Evolutionary conservation across 2,113 vertebrate genomes (phyloP), one percentile per base, ranked within the genome.

Genomic region (Emydocephalus ijimae): DNA sequence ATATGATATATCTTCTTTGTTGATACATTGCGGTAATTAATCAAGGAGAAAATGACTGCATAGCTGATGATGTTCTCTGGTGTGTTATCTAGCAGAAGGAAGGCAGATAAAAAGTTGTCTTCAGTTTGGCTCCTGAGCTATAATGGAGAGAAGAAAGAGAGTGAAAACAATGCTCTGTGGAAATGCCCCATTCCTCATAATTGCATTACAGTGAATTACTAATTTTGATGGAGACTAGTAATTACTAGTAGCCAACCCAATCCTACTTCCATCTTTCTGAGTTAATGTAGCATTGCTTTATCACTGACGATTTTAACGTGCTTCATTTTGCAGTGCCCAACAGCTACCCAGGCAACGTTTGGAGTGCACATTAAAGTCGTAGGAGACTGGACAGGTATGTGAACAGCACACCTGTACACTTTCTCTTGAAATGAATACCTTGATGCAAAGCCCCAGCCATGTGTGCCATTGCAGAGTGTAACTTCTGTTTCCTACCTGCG

Each of bases 371-470:
- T 99, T 94, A 98, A 99, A 96, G 97, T 99, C 89, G 98, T 99
- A 93, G 99, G 99, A 98, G 99, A 99, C 97, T 99, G 99, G 99
- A 99, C 99, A 97, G 98, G 99, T 99, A 98, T 96, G 98, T 98
- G 89, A 93, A 95, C 95, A 91, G 43, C 56, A 93, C 34, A 45
- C 6, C 90, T 94, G 4, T n/a, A 6, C n/a, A 39, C 24, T 86
- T 39, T n/a, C 52, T 23, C 54, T 56, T 34, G n/a, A 56, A 56
- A 88, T 21, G 21, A 39, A 88, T 56, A 39, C 7, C 34, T 81
- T 81, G 74, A 39, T 39, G 9, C 34, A 43, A 43, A 81, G 18
- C 8, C 74, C 34, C 18, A 81, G 8, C 7, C 34, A 81, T 39
- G 69, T 81, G 69, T 39, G 69, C 15, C 14, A 20, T 39, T 74